These are phyloP conservation scores for Cossypha dichroa DNA, from an alignment of 2,797 vertebrate species.

Conservation along the genomic window DNA sequence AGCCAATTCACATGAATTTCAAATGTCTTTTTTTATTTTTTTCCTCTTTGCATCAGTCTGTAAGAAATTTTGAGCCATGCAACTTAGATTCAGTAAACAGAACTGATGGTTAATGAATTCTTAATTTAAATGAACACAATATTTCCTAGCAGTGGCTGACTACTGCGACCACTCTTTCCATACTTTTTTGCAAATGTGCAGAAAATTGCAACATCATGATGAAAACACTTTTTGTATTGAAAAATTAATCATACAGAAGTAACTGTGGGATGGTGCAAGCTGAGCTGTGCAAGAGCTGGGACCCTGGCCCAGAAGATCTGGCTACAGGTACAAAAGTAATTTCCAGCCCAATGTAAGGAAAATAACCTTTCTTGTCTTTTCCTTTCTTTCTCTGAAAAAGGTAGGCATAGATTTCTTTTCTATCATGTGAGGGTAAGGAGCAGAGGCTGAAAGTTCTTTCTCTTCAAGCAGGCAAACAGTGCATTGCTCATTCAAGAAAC, in stretches of 20 bases:
- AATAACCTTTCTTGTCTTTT: background rate
- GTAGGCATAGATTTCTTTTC: background rate
- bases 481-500: background rate
- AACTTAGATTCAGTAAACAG: background rate
- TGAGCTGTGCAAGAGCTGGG: background rate
- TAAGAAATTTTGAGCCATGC: background rate
- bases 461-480: background rate
- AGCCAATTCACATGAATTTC: background rate
- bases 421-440: background rate
- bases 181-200: background rate
- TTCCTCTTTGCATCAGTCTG: background rate
- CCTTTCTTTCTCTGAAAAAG: background rate
- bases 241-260: background rate
- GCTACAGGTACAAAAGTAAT: background rate
- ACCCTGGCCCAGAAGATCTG: accelerated
- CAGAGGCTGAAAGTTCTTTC: background rate
- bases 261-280: accelerated
- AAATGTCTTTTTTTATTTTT: background rate
- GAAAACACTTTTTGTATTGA: background rate
- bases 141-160: background rate
- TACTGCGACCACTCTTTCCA: background rate
- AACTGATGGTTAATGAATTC: background rate
- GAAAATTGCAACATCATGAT: background rate
- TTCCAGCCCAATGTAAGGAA: background rate
- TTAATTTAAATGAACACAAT: background rate